Evolutionary conservation across 2,888 invertebrate species (phyloP).

Genomic region (Bruchidius siliquastri): DNA sequence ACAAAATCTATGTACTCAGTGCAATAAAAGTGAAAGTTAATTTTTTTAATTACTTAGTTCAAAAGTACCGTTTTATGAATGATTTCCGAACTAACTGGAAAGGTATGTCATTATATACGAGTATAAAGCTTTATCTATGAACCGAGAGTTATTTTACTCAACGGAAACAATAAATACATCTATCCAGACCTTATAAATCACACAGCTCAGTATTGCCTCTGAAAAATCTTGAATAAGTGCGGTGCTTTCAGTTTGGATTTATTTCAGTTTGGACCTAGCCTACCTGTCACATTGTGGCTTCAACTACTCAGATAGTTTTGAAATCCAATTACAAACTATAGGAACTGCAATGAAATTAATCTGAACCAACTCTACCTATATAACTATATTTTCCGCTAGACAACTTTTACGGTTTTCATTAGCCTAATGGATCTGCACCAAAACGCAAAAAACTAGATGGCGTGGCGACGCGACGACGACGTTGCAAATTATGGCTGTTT

Average conservation of each 20-base stretch:
- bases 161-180: too few relatives aligned
- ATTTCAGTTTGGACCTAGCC: neutral
- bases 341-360: neutral
- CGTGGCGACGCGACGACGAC: neutral
- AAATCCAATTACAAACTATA: neutral
- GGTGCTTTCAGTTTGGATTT: neutral
- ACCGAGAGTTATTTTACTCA: too few relatives aligned
- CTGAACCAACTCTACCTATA: neutral
- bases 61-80: too few relatives aligned
- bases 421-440: neutral
- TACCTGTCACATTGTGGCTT: neutral
- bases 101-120: too few relatives aligned
- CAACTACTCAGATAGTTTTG: neutral
- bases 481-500: neutral
- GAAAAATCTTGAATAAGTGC: too few relatives aligned
- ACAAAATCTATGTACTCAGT: too few relatives aligned
- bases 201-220: too few relatives aligned
- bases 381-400: neutral
- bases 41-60: too few relatives aligned
- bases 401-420: neutral
- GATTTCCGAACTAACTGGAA: too few relatives aligned
- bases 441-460: neutral
- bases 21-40: too few relatives aligned
- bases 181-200: too few relatives aligned
- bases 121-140: too few relatives aligned